These are phyloP conservation scores for Drosophila neutralis DNA, from an alignment of 2,888 invertebrate genomes.

Conservation along the genomic window DNA sequence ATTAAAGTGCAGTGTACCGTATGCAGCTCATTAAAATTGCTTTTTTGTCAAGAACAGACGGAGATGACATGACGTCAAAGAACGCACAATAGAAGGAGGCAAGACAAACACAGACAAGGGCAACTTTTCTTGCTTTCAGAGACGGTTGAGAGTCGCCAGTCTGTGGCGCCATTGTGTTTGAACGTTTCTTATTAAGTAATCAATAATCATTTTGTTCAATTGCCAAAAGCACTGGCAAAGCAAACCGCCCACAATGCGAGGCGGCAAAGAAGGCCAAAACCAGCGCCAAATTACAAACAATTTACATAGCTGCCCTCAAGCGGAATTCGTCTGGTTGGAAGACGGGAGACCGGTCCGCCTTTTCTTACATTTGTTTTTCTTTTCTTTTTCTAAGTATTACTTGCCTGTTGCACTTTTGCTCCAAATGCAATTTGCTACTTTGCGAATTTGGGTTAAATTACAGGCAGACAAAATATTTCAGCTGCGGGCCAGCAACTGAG, in stretches of 20 bases:
- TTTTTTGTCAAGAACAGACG: slow-evolving; percentile 59
- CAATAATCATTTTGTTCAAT: slow-evolving; percentile 80
- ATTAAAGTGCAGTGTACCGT: slow-evolving; percentile 77
- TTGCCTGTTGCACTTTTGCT: slow-evolving; percentile 66
- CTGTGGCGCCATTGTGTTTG: slow-evolving; percentile 71
- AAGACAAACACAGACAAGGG: slow-evolving; percentile 42
- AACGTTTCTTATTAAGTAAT: slow-evolving; percentile 78
- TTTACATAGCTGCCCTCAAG: slow-evolving; percentile 69
- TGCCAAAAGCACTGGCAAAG: slow-evolving; percentile 68
- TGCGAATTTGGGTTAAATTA: slow-evolving; percentile 80
- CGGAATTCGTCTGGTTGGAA: slow-evolving; percentile 50
- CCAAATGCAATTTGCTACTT: slow-evolving; percentile 75
- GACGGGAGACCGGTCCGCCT: background rate
- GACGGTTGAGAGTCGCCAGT: slow-evolving; percentile 4
- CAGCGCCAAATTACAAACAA: slow-evolving; percentile 77
- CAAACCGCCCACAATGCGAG: slow-evolving; percentile 45
- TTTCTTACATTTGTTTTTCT: background rate
- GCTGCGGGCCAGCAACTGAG: slow-evolving; percentile 48
- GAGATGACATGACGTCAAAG: background rate
- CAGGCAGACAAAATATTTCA: slow-evolving; percentile 70
- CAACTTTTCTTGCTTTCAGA: slow-evolving; percentile 31
- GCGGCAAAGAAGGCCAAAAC: slow-evolving; percentile 49
- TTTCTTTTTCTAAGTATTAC: background rate
- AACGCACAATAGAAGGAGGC: slow-evolving; percentile 14
- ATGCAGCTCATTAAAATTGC: slow-evolving; percentile 73